A percentile compares a stretch with the other conserved stretches of the same genome.
Evolutionary conservation across 2,797 vertebrate species (phyloP).

Genomic region (Carcharodon carcharias): DNA sequence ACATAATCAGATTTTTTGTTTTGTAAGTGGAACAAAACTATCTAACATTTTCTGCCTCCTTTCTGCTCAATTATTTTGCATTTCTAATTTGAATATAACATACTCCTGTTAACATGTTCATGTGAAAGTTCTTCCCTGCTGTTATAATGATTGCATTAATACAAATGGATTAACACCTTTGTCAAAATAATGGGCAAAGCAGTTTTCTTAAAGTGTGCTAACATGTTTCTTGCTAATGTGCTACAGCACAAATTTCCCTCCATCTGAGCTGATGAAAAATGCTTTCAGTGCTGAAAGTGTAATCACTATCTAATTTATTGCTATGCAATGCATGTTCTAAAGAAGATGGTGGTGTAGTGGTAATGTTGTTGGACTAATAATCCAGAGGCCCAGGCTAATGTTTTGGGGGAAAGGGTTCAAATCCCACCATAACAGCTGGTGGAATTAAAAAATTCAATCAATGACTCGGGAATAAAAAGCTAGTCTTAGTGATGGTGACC

Average conservation of each 20-base stretch:
- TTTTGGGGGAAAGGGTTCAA: not conserved
- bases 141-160: not conserved
- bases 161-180: not conserved
- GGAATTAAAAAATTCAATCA: not conserved
- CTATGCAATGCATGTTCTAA: too few relatives aligned
- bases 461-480: not conserved
- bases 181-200: not conserved
- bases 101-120: not conserved
- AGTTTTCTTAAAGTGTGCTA: not conserved
- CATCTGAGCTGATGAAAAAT: not conserved
- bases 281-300: not conserved
- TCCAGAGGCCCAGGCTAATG: not conserved
- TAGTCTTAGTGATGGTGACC: not conserved
- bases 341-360: not conserved
- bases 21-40: not conserved
- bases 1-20: not conserved
- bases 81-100: not conserved
- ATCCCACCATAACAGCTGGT: not conserved
- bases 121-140: not conserved
- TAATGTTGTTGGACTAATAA: not conserved
- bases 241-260: not conserved
- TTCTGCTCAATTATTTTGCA: not conserved
- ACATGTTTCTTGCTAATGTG: not conserved
- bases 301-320: not conserved
- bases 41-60: not conserved